Percentiles rank a stretch among this genome's conserved stretches.
phyloP scores from a whole-genome alignment of 2,888 invertebrate genomes.

The Eilema griseolum region DNA sequence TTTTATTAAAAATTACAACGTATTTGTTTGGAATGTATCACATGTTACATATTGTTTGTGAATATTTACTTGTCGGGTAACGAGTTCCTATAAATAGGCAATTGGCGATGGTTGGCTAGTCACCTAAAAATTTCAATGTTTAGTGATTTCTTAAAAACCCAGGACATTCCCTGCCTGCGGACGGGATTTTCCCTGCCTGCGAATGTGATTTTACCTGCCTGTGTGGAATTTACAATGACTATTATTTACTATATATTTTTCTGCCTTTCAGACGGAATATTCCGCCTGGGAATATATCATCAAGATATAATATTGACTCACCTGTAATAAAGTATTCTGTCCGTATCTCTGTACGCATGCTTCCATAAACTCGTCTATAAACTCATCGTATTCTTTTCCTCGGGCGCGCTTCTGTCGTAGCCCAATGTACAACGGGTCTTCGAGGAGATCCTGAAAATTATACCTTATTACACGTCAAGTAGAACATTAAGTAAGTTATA shows the following conservation, averaged over 20 bases:
- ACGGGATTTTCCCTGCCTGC: no score
- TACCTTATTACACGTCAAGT: not conserved
- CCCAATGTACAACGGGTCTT: conserved; percentile 98
- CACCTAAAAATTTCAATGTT: conserved; percentile 1
- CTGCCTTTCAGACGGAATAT: not conserved
- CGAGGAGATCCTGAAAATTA: conserved; percentile 90
- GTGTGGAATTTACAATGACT: no score
- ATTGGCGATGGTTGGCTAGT: not conserved
- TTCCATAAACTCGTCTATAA: conserved; percentile 99
- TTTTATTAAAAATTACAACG: not conserved
- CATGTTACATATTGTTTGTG: not conserved
- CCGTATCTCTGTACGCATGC: conserved; percentile 95
- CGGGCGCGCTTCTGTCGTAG: conserved; percentile 93
- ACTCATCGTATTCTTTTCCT: conserved; percentile 95
- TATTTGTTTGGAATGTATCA: not conserved
- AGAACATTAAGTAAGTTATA: not conserved
- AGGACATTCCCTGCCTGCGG: no score
- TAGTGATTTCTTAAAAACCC: not conserved
- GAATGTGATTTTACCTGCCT: no score
- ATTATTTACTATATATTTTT: no score
- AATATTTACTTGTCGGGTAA: not conserved
- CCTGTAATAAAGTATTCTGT: conserved; percentile 93
- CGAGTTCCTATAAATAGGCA: not conserved
- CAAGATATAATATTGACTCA: conserved; percentile 52
- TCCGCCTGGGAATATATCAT: no score